Evolutionary conservation across 2,888 invertebrate species (phyloP), one percentile per base, ranked within the genome.

Genomic region (Sisyra terminalis): DNA sequence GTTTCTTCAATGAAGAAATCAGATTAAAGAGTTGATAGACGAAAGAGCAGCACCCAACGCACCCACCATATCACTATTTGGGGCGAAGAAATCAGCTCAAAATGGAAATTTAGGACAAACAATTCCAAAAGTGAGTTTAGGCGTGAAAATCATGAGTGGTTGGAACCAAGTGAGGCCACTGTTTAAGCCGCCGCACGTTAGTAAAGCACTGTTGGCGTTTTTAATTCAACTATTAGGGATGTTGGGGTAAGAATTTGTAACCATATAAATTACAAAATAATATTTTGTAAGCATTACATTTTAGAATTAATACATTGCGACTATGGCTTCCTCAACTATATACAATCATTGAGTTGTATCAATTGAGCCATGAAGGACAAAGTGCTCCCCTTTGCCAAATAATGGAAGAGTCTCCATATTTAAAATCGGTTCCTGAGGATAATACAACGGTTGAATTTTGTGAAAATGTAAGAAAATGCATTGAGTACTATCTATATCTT

Each of bases 321-420:
- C 68, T 89, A 29, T 90, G 89, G 88, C 70, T 88, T 50, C 89
- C 89, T 0, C 86, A 88, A 56, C 66, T 90, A 13, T 87, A 88
- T 49, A 75, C 81, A 42, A 78, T 81, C 57, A 75, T 80, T 40
- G 59, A 58, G 46, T 60, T 62, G 45, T 61, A 60, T 46, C 49
- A 57, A 42, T 35, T 46, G 17, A 46, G 49, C 17, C 49, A 59
- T 42, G 53, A 57, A 43, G 49, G 52, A 9, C 53, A 56, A 42
- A 52, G 56, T 3, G 59, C 64, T 14, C 60, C 57, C 44, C 56
- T 70, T 44, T 67, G 68, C 50, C 59, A 61, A 36, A 65, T 67
- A 61, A 48, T 60, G 45, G 50, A 54, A 80, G 82, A 17, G 65
- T 46, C 56, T 38, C 48, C 49, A 37, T 32, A 32, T 15, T 41